A percentile compares a stretch with the other conserved stretches of the same genome.
Evolutionary conservation across 2,113 vertebrate species (phyloP).

Genomic region (Lanius collurio): DNA sequence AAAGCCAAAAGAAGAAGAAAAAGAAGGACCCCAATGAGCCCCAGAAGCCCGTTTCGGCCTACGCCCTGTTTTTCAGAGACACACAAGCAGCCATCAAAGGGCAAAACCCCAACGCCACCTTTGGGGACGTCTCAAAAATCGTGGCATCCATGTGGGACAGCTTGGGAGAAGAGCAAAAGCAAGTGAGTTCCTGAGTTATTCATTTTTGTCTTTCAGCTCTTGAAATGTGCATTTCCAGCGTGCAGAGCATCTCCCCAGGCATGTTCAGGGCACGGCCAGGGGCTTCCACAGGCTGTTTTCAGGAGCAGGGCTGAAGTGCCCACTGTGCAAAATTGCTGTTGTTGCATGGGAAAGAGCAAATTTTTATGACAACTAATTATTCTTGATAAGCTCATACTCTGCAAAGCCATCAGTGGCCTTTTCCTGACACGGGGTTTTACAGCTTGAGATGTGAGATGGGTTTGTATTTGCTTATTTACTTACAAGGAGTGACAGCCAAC

Average conservation of each 20-base stretch:
- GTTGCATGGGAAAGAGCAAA: neutral
- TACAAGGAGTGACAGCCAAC: neutral
- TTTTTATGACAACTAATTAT: neutral
- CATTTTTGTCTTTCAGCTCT: neutral
- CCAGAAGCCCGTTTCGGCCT: slow-evolving; percentile 95
- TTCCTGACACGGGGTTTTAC: neutral
- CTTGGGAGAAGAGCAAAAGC: slow-evolving; percentile 95
- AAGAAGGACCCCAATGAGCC: slow-evolving; percentile 99
- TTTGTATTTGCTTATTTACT: slow-evolving; percentile 12
- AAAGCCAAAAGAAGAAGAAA: slow-evolving; percentile 98
- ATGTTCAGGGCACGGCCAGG: accelerated
- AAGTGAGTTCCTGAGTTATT: slow-evolving; percentile 73
- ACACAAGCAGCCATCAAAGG: slow-evolving; percentile 98
- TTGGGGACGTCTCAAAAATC: slow-evolving; percentile 96
- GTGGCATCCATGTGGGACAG: slow-evolving; percentile 99
- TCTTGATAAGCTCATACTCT: neutral
- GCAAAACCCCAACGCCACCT: slow-evolving; percentile 96
- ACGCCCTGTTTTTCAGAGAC: slow-evolving; percentile 97
- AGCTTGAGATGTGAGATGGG: neutral
- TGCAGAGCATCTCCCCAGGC: neutral
- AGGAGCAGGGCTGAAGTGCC: neutral
- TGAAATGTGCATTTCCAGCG: neutral
- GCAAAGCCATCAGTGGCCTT: neutral
- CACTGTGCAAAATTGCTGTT: neutral
- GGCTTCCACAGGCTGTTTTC: neutral